Conservation (phyloP, 2,888 invertebrate species). For the Spodoptera littoralis region DNA sequence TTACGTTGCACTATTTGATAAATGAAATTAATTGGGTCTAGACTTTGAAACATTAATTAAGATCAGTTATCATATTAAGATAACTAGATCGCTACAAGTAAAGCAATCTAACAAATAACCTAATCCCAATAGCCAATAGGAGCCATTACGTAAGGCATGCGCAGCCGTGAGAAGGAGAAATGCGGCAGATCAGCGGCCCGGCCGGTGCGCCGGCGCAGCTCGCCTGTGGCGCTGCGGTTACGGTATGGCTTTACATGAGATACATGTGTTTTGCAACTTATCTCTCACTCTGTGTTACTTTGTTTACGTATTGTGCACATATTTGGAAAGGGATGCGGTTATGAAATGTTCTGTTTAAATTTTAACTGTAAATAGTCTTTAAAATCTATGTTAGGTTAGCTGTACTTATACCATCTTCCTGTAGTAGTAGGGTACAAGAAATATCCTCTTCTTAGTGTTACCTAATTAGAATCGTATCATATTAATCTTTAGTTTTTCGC, state of each 20-base stretch:
- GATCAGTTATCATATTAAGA: no score
- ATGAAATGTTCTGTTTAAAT: background rate
- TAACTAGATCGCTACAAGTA: slow-evolving; percentile 3
- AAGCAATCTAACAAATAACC: slow-evolving; percentile 34
- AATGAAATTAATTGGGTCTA: no score
- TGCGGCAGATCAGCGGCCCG: slow-evolving; percentile 47
- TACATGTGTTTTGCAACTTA: slow-evolving; percentile 51
- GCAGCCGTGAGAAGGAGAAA: slow-evolving; percentile 61
- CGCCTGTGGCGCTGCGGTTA: slow-evolving; percentile 51
- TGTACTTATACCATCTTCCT: no score
- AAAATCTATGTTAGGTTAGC: no score
- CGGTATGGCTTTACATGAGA: slow-evolving; percentile 56
- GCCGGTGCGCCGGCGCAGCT: slow-evolving; percentile 46
- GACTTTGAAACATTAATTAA: no score
- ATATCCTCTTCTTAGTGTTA: no score
- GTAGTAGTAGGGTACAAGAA: no score
- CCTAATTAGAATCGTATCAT: no score
- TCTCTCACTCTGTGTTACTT: slow-evolving; percentile 39
- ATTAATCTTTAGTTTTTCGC: no score
- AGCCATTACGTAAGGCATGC: slow-evolving; percentile 42
- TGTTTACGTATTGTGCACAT: slow-evolving; percentile 19
- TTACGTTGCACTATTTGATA: no score
- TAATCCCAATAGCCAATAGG: slow-evolving; percentile 32
- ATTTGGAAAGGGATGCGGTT: background rate
- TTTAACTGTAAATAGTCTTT: no score